Conservation (phyloP, 2,888 invertebrate species). For the Tinea pellionella region DNA sequence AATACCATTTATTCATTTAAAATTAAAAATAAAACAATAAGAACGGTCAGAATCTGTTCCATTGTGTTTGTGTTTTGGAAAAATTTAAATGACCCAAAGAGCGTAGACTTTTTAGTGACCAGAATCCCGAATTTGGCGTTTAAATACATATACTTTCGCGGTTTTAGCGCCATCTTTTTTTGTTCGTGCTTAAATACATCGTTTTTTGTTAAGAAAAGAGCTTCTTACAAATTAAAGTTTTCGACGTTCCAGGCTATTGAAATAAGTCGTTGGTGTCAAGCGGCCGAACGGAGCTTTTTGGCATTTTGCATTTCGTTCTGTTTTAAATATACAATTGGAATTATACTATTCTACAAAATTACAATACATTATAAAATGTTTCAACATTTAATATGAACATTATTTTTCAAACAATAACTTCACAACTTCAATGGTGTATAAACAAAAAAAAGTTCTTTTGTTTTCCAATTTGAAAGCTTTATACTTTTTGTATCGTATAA, state of each 20-base stretch:
- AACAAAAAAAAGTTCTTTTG: conserved; percentile 7
- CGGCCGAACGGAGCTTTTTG: conserved; percentile 23
- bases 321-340: neutral
- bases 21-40: conserved; percentile 56
- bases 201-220: conserved; percentile 57
- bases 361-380: neutral
- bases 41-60: conserved; percentile 57
- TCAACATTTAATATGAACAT: neutral
- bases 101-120: conserved; percentile 52
- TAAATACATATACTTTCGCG: conserved; percentile 67
- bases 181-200: conserved; percentile 21
- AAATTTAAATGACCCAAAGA: conserved; percentile 62
- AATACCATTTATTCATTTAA: conserved; percentile 57
- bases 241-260: conserved; percentile 46
- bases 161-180: conserved; percentile 68
- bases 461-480: conserved; percentile 4
- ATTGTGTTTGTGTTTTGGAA: conserved; percentile 69
- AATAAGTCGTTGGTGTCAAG: conserved; percentile 63
- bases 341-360: too few relatives aligned
- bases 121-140: conserved; percentile 64
- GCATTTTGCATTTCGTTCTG: neutral
- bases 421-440: neutral
- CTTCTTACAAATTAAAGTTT: conserved; percentile 53
- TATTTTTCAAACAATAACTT: neutral
- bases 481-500: conserved; percentile 10